These are phyloP conservation scores for Eunapius fragilis DNA, from an alignment of 37 sponge, comb jelly and placozoan genomes.

Conservation along the genomic window DNA sequence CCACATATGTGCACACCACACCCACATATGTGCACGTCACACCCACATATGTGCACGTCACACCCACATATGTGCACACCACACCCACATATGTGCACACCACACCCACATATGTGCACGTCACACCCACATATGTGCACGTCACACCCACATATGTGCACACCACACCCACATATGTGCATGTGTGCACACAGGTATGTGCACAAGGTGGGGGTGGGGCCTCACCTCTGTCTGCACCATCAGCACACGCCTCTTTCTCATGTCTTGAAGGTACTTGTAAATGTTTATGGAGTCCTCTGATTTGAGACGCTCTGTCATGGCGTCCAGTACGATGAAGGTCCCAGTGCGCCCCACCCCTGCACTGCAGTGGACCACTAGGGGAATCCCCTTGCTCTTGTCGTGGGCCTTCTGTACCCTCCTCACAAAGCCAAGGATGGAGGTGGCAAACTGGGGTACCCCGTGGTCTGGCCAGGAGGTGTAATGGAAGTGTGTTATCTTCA, in stretches of 20 bases:
- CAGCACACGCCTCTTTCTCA: constrained; percentile 64
- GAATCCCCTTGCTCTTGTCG: constrained; percentile 34
- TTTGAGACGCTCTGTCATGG: constrained; percentile 70
- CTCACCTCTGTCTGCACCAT: constrained; percentile 87
- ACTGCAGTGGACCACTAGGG: constrained; percentile 89
- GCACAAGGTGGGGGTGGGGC: too few relatives aligned
- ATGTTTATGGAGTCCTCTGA: constrained; percentile 47
- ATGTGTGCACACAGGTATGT: too few relatives aligned
- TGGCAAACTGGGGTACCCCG: constrained; percentile 88
- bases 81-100: too few relatives aligned
- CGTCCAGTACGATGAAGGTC: constrained; percentile 78
- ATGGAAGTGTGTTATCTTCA: constrained; percentile 62
- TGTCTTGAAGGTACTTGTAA: constrained; percentile 49
- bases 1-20: too few relatives aligned
- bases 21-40: too few relatives aligned
- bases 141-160: too few relatives aligned
- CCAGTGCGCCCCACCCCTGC: constrained; percentile 88
- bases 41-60: too few relatives aligned
- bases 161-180: too few relatives aligned
- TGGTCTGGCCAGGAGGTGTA: constrained; percentile 79
- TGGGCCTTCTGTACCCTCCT: constrained; percentile 62
- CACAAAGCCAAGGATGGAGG: constrained; percentile 77
- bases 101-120: too few relatives aligned
- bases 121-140: too few relatives aligned
- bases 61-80: too few relatives aligned